phyloP scores from a whole-genome alignment of 2,797 vertebrate genomes.

The Spheniscus humboldti region DNA sequence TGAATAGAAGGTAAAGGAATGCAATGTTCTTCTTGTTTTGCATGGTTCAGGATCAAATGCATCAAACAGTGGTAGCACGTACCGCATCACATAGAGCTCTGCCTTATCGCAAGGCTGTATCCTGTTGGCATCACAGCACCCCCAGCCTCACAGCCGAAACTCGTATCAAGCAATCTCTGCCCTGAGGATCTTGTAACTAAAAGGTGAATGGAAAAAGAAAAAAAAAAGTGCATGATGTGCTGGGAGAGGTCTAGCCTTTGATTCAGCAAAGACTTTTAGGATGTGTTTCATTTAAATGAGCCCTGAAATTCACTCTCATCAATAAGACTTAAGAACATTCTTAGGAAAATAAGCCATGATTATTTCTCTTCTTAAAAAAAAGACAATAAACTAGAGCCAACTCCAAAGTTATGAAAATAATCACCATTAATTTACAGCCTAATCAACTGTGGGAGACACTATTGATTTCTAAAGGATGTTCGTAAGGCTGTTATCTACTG shows the following conservation, averaged over 20 bases:
- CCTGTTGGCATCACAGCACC: not conserved
- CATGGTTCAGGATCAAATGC: constrained; percentile 13
- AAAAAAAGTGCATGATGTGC: accelerated
- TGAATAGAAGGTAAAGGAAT: constrained; percentile 30
- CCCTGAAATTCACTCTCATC: not conserved
- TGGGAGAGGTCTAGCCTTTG: not conserved
- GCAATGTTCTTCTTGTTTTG: not conserved
- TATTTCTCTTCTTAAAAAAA: not conserved
- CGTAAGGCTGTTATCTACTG: not conserved
- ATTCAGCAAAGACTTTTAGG: not conserved
- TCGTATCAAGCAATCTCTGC: constrained; percentile 7
- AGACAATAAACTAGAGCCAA: not conserved
- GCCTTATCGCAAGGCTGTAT: not conserved
- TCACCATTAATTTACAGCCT: not conserved
- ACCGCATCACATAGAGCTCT: not conserved
- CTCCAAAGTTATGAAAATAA: not conserved
- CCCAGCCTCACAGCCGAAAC: not conserved
- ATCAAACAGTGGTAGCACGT: not conserved
- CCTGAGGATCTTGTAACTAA: not conserved
- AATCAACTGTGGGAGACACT: not conserved
- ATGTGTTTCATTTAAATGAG: not conserved
- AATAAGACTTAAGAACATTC: not conserved
- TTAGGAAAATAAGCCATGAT: constrained; percentile 7
- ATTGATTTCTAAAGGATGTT: not conserved
- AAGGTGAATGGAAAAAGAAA: not conserved